Evolutionary conservation across 2,113 vertebrate genomes (phyloP).

Genomic region (Fregetta grallaria): DNA sequence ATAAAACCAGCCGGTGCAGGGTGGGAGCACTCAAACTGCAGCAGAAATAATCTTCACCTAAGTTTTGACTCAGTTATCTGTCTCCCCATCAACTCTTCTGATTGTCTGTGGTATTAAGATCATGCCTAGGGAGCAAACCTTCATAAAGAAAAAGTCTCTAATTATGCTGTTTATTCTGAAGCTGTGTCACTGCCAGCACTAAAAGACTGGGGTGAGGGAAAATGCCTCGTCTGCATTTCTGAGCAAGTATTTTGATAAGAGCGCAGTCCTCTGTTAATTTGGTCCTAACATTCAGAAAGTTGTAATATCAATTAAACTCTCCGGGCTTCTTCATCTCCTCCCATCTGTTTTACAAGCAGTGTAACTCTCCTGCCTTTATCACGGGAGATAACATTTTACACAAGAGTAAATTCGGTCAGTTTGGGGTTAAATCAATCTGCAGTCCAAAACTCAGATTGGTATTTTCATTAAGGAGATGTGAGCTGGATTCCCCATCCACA

Average conservation of each 20-base stretch:
- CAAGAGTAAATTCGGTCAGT: background rate
- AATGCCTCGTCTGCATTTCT: background rate
- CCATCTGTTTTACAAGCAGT: background rate
- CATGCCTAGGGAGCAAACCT: background rate
- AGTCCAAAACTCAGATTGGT: background rate
- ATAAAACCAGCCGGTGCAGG: slow-evolving; percentile 27
- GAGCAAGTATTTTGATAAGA: background rate
- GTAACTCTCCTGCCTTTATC: background rate
- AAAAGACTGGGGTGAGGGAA: background rate
- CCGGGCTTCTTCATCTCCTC: background rate
- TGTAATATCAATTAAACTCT: background rate
- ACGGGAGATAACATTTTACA: background rate
- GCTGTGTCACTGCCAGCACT: background rate
- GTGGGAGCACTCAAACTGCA: background rate
- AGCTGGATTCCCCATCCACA: background rate
- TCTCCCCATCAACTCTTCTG: background rate
- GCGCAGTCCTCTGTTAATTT: background rate
- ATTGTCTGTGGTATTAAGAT: background rate
- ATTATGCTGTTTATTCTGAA: background rate
- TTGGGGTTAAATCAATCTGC: background rate
- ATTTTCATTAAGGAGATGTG: background rate
- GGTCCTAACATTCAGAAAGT: background rate
- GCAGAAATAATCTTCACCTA: background rate
- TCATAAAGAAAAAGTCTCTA: background rate
- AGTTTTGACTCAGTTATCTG: background rate